Conservation (phyloP, 2,888 invertebrate species). For the Drosophila mayaguana region DNA sequence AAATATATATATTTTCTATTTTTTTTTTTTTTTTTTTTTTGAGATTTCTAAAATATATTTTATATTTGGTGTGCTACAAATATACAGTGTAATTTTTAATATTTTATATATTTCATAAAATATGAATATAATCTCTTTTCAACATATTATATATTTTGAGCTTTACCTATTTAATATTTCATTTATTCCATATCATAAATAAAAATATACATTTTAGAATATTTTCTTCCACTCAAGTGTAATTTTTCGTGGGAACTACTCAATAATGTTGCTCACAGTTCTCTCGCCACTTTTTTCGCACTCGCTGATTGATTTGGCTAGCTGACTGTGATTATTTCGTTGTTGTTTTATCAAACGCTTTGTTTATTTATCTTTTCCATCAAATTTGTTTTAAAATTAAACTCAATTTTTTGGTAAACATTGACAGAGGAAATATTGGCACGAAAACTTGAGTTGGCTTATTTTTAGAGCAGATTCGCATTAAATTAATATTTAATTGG, state of each 20-base stretch:
- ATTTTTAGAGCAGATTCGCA: conserved; percentile 42
- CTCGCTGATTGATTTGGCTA: conserved; percentile 36
- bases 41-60: background rate
- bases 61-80: background rate
- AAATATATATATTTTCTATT: no score
- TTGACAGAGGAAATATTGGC: conserved; percentile 18
- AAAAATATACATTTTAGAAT: background rate
- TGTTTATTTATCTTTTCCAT: conserved; percentile 62
- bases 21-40: rapidly evolving
- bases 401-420: conserved; percentile 49
- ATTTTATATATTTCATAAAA: background rate
- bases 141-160: background rate
- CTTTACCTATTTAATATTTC: no score
- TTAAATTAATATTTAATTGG: conserved; percentile 43
- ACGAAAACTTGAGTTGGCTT: conserved; percentile 9
- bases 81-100: no score
- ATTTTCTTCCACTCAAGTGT: background rate
- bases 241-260: background rate
- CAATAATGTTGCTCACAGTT: conserved; percentile 9
- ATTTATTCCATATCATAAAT: background rate
- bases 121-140: background rate
- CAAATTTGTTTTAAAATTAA: conserved; percentile 50
- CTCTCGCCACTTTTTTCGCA: conserved; percentile 11
- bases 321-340: conserved; percentile 25
- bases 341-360: conserved; percentile 25